Conservation (phyloP, 1,140 invertebrate species). For the Drosophila santomea region DNA sequence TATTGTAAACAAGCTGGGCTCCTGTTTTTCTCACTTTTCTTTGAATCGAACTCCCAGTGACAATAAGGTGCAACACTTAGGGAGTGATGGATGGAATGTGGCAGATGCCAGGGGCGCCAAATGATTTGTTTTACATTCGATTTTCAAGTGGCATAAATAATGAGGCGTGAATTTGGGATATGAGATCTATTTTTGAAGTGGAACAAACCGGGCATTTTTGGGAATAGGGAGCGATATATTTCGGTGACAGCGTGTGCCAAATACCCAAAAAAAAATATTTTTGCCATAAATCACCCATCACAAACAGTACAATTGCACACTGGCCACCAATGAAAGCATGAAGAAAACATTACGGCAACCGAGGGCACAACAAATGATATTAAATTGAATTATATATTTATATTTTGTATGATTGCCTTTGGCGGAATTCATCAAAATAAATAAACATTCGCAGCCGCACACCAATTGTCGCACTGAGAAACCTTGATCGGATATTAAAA, state of each 20-base stretch:
- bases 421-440: conserved; percentile 41
- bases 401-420: conserved; percentile 22
- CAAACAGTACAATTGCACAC: not conserved
- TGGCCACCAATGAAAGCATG: conserved; percentile 2
- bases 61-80: conserved; percentile 25
- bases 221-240: conserved; percentile 62
- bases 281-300: conserved; percentile 10
- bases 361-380: conserved; percentile 38
- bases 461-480: conserved; percentile 25
- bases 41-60: not conserved
- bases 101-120: conserved; percentile 50
- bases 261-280: conserved; percentile 22
- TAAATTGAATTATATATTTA: conserved; percentile 29
- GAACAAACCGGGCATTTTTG: conserved; percentile 55
- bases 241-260: conserved; percentile 50
- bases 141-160: conserved; percentile 2
- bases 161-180: not conserved
- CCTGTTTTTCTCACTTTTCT: no score
- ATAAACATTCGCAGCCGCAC: conserved; percentile 27
- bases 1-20: conserved; percentile 51
- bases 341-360: conserved; percentile 29
- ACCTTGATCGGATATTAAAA: conserved; percentile 40
- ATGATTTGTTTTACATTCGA: conserved; percentile 42
- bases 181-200: conserved; percentile 36
- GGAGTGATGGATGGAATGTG: conserved; percentile 37